These are phyloP conservation scores for Andricus curvator DNA, from an alignment of 2,888 invertebrate species.

Conservation along the genomic window DNA sequence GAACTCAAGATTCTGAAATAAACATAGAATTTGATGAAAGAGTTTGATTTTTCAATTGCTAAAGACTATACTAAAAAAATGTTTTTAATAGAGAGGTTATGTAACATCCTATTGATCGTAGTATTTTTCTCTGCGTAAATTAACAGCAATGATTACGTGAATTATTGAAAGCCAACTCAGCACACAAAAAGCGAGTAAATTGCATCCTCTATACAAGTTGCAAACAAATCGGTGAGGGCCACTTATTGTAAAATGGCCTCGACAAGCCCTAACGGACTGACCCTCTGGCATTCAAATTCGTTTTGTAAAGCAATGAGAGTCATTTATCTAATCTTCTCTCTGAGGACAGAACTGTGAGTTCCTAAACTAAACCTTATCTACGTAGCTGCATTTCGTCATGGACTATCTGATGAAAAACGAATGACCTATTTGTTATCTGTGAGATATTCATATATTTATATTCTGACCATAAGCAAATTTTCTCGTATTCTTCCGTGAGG, in stretches of 20 bases:
- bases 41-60: too few relatives aligned
- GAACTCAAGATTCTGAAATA: too few relatives aligned
- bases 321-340: not conserved
- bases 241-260: constrained; percentile 29
- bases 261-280: constrained; percentile 18
- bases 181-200: constrained; percentile 21
- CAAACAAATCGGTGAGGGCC: constrained; percentile 23
- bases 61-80: too few relatives aligned
- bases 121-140: not conserved
- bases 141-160: constrained; percentile 12
- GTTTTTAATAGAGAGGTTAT: not conserved
- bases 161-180: not conserved
- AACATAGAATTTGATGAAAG: too few relatives aligned
- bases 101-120: not conserved
- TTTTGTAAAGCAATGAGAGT: constrained; percentile 4
- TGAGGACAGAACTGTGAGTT: not conserved
- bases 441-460: not conserved
- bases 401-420: not conserved
- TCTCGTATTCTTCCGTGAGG: not conserved
- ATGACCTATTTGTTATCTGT: not conserved
- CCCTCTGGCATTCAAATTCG: constrained; percentile 9
- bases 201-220: constrained; percentile 21
- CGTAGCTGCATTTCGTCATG: not conserved
- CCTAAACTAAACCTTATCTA: not conserved
- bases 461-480: not conserved